phyloP scores from a whole-genome alignment of 2,797 vertebrate genomes.

The Muraenolepis orangiensis region DNA sequence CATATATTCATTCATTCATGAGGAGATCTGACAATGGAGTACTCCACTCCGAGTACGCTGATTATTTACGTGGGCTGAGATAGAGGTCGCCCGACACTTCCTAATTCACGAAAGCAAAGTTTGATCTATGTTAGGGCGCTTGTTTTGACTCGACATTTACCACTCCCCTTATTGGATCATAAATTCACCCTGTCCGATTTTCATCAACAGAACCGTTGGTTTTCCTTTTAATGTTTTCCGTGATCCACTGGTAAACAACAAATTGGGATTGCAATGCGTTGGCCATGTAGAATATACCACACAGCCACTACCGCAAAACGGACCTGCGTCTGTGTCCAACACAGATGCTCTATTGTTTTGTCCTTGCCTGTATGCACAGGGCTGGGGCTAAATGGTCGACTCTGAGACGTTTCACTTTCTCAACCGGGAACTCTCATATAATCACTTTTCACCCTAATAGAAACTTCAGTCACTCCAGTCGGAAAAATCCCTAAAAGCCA shows the following conservation, averaged over 20 bases:
- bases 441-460: neutral
- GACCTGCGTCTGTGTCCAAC: neutral
- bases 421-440: neutral
- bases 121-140: neutral
- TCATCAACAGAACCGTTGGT: neutral
- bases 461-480: neutral
- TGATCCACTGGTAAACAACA: neutral
- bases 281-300: neutral
- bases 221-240: neutral
- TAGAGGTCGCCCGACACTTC: neutral
- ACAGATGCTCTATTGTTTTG: neutral
- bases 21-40: neutral
- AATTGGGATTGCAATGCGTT: neutral
- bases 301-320: neutral
- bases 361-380: neutral
- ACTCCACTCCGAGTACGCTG: neutral
- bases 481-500: neutral
- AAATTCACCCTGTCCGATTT: neutral
- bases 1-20: neutral
- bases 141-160: neutral
- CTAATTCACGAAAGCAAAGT: neutral
- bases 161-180: slow-evolving; percentile 1
- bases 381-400: neutral
- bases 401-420: neutral
- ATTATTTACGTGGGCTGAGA: neutral